Base-by-base conservation (phyloP, 2,797 vertebrate species). In the Loris lydekkerianus region DNA sequence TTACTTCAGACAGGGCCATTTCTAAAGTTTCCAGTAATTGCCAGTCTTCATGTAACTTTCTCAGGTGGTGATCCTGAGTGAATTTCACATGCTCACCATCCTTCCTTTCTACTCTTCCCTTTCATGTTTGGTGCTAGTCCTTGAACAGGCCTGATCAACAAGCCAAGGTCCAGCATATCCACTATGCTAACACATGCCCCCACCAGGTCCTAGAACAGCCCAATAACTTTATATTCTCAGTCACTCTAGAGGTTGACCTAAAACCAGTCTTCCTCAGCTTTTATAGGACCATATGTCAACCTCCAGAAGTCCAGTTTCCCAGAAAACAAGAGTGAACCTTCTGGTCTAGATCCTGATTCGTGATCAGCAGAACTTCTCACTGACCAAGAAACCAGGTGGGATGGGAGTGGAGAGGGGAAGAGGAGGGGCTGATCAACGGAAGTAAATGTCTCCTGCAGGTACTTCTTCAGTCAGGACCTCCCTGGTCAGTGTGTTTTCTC, bases 231-330 rank as follows among this genome's bases (percentile, higher is more conserved):
- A 23, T 31, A 3, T 29, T 87, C 58, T 60, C 70, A 34, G 46
- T 69, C 78, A 29, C 80, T 75, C 46, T 69, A 37, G 56, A 91
- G 7, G 17, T 0, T 76, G 65, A 49, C 18, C 4, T 29, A 58
- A 89, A 92, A 77, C 15, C 20, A 15, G 40, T 58, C 84, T 91
- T 63, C 34, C 78, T 46, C 20, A 4, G 87, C 76, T 69, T 34
- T 84, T 65, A 37, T 3, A 46, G n/a, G 60, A 25, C 29, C 10
- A 1, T 17, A 7, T 6, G 65, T 40, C 27, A 65, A 80, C 65
- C n/a, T 84, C 73, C 34, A 29, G 15, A 76, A 80, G 14, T 29
- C 63, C 18, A 78, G 9, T 20, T 75, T 93, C 89, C 73, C 34
- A 31, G 46, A 95, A 81, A 72, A 63, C 18, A 82, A 69, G 46